Evolutionary conservation across 2,797 vertebrate genomes (phyloP).

Genomic region (Paguma larvata): DNA sequence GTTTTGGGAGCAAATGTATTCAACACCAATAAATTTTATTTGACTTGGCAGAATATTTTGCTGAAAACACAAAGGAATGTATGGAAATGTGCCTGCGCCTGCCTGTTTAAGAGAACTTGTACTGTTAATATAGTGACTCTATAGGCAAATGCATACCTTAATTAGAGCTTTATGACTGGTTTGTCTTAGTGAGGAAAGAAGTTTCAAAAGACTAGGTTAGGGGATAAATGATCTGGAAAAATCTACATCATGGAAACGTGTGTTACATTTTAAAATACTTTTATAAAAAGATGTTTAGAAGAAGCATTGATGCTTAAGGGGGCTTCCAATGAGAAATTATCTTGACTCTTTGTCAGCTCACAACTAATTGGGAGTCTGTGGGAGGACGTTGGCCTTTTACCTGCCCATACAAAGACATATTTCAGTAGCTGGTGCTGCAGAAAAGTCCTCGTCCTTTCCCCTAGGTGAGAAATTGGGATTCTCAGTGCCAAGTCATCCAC

Average conservation of each 20-base stretch:
- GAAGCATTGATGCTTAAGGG: neutral
- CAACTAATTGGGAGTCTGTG: neutral
- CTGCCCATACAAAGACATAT: neutral
- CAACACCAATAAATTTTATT: constrained; percentile 51
- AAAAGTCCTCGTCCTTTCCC: neutral
- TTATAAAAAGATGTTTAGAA: constrained; percentile 23
- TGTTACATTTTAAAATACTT: constrained; percentile 51
- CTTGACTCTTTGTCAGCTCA: neutral
- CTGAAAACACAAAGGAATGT: neutral
- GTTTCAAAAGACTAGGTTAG: constrained; percentile 52
- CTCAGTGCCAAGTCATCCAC: neutral
- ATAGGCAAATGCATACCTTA: neutral
- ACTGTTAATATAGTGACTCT: neutral
- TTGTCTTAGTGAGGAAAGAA: constrained; percentile 20
- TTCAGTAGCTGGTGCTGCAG: neutral
- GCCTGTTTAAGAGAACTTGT: neutral
- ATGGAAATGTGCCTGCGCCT: constrained; percentile 7
- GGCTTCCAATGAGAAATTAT: neutral
- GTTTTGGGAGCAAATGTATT: constrained; percentile 26
- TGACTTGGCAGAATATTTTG: constrained; percentile 39
- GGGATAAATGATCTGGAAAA: constrained; percentile 41
- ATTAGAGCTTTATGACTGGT: neutral
- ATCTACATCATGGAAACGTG: constrained; percentile 14
- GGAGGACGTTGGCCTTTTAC: neutral
- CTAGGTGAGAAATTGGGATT: neutral